phyloP scores from a whole-genome alignment of 2,888 invertebrate genomes.

The Diloba caeruleocephala region DNA sequence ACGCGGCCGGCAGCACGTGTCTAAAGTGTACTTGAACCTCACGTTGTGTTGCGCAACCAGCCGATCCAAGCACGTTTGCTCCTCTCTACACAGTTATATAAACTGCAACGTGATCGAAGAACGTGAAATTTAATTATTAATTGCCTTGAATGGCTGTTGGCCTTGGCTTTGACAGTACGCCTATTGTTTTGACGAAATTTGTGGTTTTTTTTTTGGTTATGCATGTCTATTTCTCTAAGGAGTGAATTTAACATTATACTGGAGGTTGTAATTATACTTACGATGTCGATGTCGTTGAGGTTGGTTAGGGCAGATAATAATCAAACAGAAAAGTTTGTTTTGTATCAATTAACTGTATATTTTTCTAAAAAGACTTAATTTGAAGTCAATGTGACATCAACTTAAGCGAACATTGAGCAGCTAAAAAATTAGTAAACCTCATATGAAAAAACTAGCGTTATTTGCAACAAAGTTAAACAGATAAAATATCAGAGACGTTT shows the following conservation, averaged over 20 bases:
- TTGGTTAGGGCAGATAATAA: too few species aligned
- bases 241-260: too few species aligned
- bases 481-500: constrained; percentile 37
- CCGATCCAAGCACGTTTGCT: constrained; percentile 72
- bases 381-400: constrained; percentile 42
- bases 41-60: constrained; percentile 84
- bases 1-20: constrained; percentile 83
- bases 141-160: constrained; percentile 57
- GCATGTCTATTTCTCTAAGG: too few species aligned
- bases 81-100: constrained; percentile 82
- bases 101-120: constrained; percentile 82
- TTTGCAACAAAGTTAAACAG: constrained; percentile 36
- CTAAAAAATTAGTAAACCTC: constrained; percentile 17
- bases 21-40: constrained; percentile 77
- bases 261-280: too few species aligned
- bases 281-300: too few species aligned
- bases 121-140: constrained; percentile 78
- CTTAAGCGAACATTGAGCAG: constrained; percentile 21
- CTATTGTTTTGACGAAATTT: constrained; percentile 38
- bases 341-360: too few species aligned
- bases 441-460: constrained; percentile 24
- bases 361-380: constrained; percentile 2
- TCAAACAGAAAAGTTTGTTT: too few species aligned
- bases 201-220: constrained; percentile 4
- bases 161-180: constrained; percentile 61